These are phyloP conservation scores for Silurus asotus DNA, from an alignment of 2,113 vertebrate genomes.

Conservation along the genomic window DNA sequence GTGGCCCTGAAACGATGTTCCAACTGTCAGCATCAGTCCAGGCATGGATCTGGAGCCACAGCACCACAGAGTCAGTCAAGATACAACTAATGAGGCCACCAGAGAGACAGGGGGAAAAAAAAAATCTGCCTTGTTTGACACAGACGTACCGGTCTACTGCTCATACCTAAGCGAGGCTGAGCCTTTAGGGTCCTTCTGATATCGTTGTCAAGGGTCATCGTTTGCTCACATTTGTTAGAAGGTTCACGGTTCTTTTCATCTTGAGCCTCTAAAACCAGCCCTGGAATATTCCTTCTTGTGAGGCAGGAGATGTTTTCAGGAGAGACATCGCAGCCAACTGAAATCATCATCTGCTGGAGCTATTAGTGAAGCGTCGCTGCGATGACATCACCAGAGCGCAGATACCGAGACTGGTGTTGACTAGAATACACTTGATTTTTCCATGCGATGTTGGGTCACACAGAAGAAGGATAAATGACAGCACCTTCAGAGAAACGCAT, in stretches of 20 bases:
- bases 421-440: slow-evolving; percentile 21
- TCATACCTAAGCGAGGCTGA: background rate
- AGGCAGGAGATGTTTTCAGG: background rate
- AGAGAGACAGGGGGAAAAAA: slow-evolving; percentile 59
- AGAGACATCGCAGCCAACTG: background rate
- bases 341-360: background rate
- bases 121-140: slow-evolving; percentile 12
- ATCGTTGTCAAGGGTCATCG: background rate
- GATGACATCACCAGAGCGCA: background rate
- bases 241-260: background rate
- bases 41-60: slow-evolving; percentile 63
- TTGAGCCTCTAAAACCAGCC: background rate
- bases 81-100: slow-evolving; percentile 73
- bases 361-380: background rate
- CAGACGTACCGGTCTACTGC: slow-evolving; percentile 17
- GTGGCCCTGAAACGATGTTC: slow-evolving; percentile 57
- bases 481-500: background rate
- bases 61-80: slow-evolving; percentile 30
- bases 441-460: slow-evolving; percentile 41
- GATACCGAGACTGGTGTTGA: slow-evolving; percentile 3
- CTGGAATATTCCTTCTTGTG: background rate
- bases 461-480: slow-evolving; percentile 55
- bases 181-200: background rate
- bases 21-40: slow-evolving; percentile 67
- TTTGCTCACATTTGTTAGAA: background rate